phyloP scores from a whole-genome alignment of 2,113 vertebrate genomes.

The Chaetorhynchus papuensis region DNA sequence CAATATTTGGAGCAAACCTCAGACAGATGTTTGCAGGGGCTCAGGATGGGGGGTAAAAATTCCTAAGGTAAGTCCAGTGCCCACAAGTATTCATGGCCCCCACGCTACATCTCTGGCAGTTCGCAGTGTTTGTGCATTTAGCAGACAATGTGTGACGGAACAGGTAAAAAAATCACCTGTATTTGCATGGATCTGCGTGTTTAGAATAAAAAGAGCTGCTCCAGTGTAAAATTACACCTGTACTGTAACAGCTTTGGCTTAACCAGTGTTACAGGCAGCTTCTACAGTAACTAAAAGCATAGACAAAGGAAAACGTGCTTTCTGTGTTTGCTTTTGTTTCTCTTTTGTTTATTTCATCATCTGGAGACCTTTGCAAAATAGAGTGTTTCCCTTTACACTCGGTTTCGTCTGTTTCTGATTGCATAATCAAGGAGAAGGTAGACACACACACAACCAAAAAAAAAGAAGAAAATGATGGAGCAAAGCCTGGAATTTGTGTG shows the following conservation, averaged over 20 bases:
- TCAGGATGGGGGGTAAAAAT: not conserved
- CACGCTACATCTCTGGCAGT: accelerated
- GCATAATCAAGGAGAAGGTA: not conserved
- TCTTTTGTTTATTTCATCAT: not conserved
- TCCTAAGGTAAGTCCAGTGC: not conserved
- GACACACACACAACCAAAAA: not conserved
- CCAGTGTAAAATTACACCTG: not conserved
- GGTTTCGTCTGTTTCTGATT: not conserved
- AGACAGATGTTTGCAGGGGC: not conserved
- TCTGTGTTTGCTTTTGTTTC: not conserved
- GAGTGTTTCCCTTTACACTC: not conserved
- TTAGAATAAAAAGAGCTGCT: not conserved
- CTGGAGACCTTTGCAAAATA: not conserved
- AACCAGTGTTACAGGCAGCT: not conserved
- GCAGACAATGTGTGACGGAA: accelerated
- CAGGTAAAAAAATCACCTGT: not conserved
- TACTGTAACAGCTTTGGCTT: not conserved
- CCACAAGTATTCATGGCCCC: not conserved
- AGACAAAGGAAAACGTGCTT: not conserved
- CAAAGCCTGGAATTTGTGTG: not conserved
- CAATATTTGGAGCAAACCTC: not conserved
- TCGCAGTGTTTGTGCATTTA: not conserved
- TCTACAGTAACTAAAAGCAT: not conserved
- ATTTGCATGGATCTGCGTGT: not conserved
- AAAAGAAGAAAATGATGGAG: not conserved